Base-by-base conservation (phyloP, 1,140 invertebrate species). In the Danaus plexippus region DNA sequence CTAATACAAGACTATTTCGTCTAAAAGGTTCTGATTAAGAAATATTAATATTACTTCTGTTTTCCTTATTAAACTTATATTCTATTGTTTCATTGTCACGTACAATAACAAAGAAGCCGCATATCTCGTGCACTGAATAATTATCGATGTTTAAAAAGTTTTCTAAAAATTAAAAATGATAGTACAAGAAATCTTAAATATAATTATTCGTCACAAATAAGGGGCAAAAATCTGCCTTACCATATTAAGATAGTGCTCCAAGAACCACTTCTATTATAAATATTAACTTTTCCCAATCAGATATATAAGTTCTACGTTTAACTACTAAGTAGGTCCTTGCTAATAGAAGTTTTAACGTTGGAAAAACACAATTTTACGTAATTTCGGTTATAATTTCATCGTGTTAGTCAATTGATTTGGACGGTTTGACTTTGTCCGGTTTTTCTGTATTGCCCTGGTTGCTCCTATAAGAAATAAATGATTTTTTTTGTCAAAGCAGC, bases 401-500 rank as follows among this genome's bases (percentile, higher is more conserved):
- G 43, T 43, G 53, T 57, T 75, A 84, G 59, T 86, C 80, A 57
- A 84, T 77, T 43, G 83, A 84, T 69, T 80, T 81, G 80, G 80
- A 84, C 78, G 83, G 79, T 65, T 84, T 86, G 57, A 81, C 69
- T 73, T 66, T 71, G 67, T 84, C 80, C 73, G 67, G 64, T 66
- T 75, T 81, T n/a, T 80, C 77, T 54, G 76, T 67, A 63, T 73
- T 81, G 63, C 62, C 72, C 61, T 81, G 75, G 64, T 73, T 83
- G 56, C 72, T 71, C 80, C 83, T 84, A 63, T 2, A 66, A 69
- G 41, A 51, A 61, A 59, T 40, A 43, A 44, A 32, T 4, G 2
- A 32, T 4, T 32, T 32, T 2, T 2, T 8, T 32, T 6, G 22
- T 32, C 22, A 32, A 8, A 32, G 7, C 7, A 32, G 22, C 22